Percentiles rank a stretch among this genome's conserved stretches.
These are phyloP conservation scores for Karalla daura DNA, from an alignment of 2,797 vertebrate genomes.

Conservation along the genomic window DNA sequence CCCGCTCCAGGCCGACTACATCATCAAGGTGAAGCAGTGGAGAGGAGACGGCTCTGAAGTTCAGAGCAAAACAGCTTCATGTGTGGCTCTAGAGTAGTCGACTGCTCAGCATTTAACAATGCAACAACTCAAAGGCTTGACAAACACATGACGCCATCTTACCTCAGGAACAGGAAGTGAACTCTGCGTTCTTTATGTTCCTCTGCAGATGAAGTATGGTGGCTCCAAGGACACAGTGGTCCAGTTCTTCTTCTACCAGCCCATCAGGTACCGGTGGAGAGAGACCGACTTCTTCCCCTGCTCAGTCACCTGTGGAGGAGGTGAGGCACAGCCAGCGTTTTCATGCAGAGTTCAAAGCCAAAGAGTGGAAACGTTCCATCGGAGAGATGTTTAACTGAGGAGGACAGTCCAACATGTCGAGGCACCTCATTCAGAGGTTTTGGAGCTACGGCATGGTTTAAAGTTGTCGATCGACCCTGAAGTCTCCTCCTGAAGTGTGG, in stretches of 20 bases:
- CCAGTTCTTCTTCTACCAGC: constrained; percentile 95
- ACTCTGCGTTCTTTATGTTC: not conserved
- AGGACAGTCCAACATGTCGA: too few relatives aligned
- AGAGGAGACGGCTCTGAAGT: not conserved
- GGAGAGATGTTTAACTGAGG: too few relatives aligned
- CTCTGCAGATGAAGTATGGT: constrained; percentile 86
- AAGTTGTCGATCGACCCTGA: too few relatives aligned
- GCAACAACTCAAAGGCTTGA: too few relatives aligned
- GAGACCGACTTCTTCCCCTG: constrained; percentile 97
- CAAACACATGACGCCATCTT: too few relatives aligned
- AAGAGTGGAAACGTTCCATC: too few relatives aligned
- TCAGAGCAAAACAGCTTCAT: too few relatives aligned
- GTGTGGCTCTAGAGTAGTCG: not conserved
- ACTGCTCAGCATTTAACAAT: constrained; percentile 1
- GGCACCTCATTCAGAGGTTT: too few relatives aligned
- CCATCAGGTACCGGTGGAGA: constrained; percentile 94
- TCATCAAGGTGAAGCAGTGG: constrained; percentile 87
- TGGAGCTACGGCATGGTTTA: too few relatives aligned
- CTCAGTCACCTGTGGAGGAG: constrained; percentile 93
- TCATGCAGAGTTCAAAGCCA: too few relatives aligned
- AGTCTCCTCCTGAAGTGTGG: too few relatives aligned
- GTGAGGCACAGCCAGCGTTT: constrained; percentile 76
- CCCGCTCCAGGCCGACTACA: constrained; percentile 90
- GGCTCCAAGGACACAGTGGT: constrained; percentile 87
- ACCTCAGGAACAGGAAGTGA: too few relatives aligned